phyloP scores from a whole-genome alignment of 1,140 invertebrate genomes.

The Pseudobourletiella spinata region DNA sequence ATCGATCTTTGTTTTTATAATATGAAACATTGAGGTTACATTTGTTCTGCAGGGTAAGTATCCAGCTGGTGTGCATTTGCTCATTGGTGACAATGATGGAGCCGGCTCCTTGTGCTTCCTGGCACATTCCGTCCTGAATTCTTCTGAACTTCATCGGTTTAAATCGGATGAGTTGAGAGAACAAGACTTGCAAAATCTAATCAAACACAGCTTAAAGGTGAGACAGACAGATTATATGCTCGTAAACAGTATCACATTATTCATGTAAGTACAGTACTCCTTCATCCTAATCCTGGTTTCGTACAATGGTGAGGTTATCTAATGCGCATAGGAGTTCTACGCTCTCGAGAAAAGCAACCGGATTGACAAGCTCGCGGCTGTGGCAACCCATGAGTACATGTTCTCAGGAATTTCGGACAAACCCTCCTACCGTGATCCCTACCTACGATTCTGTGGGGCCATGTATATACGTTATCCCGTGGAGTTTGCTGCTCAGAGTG shows the following conservation, averaged over 20 bases:
- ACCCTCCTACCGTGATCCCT: background rate
- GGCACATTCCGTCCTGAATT: background rate
- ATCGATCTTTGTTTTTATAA: too few species aligned
- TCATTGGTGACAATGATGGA: constrained; percentile 15
- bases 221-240: too few species aligned
- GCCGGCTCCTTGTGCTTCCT: constrained; percentile 10
- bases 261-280: too few species aligned
- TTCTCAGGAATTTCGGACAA: background rate
- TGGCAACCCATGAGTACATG: constrained; percentile 7
- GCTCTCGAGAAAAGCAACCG: too few species aligned
- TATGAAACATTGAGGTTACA: too few species aligned
- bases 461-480: constrained; percentile 7
- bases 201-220: background rate
- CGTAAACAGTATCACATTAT: too few species aligned
- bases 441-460: background rate
- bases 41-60: constrained; percentile 1
- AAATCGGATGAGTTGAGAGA: background rate
- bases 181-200: background rate
- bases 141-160: background rate
- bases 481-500: background rate
- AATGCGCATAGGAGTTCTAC: too few species aligned
- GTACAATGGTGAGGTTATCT: too few species aligned
- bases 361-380: background rate
- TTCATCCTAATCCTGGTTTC: too few species aligned
- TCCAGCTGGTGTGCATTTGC: background rate